phyloP scores from a whole-genome alignment of 1,140 invertebrate genomes.

The Nixonia krombeini region DNA sequence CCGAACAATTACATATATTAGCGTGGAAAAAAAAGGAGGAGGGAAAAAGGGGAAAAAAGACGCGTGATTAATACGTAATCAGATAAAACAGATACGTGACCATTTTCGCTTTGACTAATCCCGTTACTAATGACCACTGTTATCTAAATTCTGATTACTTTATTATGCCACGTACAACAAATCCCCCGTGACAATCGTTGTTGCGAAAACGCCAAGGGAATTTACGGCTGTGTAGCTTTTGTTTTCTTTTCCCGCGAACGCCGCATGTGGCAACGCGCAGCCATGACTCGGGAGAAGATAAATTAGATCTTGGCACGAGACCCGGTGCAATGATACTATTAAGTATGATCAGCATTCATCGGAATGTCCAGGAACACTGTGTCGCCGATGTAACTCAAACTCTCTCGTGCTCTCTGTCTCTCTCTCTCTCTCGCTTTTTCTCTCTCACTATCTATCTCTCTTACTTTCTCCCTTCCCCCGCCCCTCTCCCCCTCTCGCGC shows the following conservation, averaged over 20 bases:
- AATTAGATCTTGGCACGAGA: background rate
- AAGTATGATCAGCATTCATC: background rate
- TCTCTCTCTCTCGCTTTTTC: too few species aligned
- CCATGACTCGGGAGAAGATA: background rate
- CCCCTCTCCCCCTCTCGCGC: too few species aligned
- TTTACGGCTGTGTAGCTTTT: background rate
- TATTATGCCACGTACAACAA: background rate
- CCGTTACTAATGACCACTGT: background rate
- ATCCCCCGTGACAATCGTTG: background rate
- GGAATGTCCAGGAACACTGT: background rate
- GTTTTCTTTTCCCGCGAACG: background rate
- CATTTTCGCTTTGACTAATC: background rate
- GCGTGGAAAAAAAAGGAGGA: too few species aligned
- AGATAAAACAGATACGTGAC: too few species aligned
- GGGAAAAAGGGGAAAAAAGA: too few species aligned
- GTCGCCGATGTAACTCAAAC: too few species aligned
- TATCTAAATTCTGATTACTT: background rate
- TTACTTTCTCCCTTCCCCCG: too few species aligned
- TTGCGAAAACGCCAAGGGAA: background rate
- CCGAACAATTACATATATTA: too few species aligned
- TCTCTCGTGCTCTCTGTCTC: too few species aligned
- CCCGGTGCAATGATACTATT: background rate
- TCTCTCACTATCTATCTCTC: too few species aligned
- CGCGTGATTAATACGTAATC: too few species aligned
- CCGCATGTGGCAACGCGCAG: background rate